phyloP scores from a whole-genome alignment of 2,797 vertebrate species.

The Carcharodon carcharias region DNA sequence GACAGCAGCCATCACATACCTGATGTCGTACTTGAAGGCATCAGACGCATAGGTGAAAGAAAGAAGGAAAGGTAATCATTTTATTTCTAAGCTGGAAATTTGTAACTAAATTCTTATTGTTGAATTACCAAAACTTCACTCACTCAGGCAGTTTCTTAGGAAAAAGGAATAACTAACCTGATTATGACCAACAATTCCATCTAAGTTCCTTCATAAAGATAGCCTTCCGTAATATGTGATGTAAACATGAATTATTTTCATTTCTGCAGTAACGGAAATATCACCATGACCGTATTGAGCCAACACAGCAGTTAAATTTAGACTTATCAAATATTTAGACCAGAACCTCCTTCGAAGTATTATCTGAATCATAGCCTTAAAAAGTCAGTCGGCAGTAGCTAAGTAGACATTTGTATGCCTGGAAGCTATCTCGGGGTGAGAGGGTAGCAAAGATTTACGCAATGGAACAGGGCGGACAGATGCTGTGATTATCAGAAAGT shows the following conservation, averaged over 20 bases:
- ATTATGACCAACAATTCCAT: neutral
- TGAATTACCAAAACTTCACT: neutral
- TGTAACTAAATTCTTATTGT: neutral
- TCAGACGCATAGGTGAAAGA: neutral
- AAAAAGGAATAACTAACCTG: neutral
- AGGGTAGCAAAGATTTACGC: neutral
- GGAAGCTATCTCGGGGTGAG: neutral
- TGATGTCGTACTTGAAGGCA: neutral
- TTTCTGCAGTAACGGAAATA: neutral
- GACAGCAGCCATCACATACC: neutral
- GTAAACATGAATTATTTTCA: neutral
- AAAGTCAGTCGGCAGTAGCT: neutral
- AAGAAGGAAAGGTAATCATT: neutral
- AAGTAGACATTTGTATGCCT: neutral
- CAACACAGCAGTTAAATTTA: neutral
- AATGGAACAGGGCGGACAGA: neutral
- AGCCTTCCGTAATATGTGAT: neutral
- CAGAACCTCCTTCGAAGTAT: neutral
- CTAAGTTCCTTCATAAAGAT: neutral
- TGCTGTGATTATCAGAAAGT: neutral
- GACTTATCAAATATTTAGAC: neutral
- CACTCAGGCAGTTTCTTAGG: neutral
- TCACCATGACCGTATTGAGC: neutral
- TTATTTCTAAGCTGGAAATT: neutral
- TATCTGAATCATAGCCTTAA: neutral